phyloP scores from a whole-genome alignment of 2,888 invertebrate species.

The Zygothrica quintamaculata region DNA sequence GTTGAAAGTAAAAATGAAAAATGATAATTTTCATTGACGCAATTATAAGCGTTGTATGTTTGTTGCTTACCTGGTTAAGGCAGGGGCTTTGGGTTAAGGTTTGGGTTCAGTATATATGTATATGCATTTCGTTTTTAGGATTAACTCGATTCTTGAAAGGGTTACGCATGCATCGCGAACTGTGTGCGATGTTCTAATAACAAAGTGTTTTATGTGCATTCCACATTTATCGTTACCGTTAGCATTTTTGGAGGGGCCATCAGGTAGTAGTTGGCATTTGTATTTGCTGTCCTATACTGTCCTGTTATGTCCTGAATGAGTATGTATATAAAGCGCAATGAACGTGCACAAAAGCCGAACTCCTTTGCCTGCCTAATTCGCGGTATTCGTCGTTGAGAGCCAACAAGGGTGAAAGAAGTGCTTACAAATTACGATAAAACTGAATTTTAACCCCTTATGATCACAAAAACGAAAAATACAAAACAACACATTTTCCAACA shows the following conservation, averaged over 20 bases:
- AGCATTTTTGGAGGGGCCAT: conserved; percentile 14
- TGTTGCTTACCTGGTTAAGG: conserved; percentile 36
- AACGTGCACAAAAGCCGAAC: conserved; percentile 56
- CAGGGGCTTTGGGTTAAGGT: conserved; percentile 5
- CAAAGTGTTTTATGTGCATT: conserved; percentile 61
- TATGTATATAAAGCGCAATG: conserved; percentile 56
- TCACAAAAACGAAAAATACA: conserved; percentile 11
- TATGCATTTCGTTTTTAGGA: conserved; percentile 66
- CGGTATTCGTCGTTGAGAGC: conserved; percentile 27
- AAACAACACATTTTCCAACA: too few relatives aligned
- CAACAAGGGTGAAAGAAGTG: conserved; percentile 47
- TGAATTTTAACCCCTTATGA: conserved; percentile 63
- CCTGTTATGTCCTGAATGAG: conserved; percentile 29
- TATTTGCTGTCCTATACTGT: conserved; percentile 3
- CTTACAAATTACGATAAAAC: conserved; percentile 69
- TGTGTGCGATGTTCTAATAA: conserved; percentile 57
- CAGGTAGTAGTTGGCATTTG: conserved; percentile 65
- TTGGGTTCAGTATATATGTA: conserved; percentile 22
- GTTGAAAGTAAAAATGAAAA: conserved; percentile 68
- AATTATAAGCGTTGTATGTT: conserved; percentile 47
- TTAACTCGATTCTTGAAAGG: conserved; percentile 76
- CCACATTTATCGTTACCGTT: conserved; percentile 15
- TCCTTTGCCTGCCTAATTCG: conserved; percentile 49
- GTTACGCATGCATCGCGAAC: conserved; percentile 64
- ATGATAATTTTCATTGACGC: conserved; percentile 74